Percentiles rank a stretch among this genome's conserved stretches.
Evolutionary conservation across 64 coral and sea anemone genomes (phyloP).

Genomic region (Orbicella faveolata): DNA sequence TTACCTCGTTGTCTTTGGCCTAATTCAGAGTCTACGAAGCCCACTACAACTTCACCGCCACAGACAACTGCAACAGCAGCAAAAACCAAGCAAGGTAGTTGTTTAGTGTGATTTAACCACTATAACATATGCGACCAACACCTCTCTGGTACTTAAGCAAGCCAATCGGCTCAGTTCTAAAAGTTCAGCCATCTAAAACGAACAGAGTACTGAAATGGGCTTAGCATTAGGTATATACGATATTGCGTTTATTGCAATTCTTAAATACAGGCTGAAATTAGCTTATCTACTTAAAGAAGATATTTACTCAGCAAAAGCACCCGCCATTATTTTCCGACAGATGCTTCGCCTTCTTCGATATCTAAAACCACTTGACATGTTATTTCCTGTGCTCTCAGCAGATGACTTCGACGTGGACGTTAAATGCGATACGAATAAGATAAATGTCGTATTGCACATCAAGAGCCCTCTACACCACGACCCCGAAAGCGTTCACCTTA

Average conservation of each 20-base stretch:
- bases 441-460: slow-evolving; percentile 37
- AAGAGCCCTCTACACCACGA: slow-evolving; percentile 27
- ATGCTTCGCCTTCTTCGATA: neutral
- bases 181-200: too few species aligned
- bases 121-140: too few species aligned
- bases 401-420: slow-evolving; percentile 5
- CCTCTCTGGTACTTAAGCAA: too few species aligned
- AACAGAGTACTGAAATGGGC: too few species aligned
- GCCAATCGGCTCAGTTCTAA: too few species aligned
- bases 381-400: neutral
- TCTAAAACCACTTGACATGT: neutral
- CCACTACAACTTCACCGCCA: neutral
- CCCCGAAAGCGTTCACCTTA: slow-evolving; percentile 43
- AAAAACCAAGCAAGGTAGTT: neutral
- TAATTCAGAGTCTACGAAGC: neutral
- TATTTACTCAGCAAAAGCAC: too few species aligned
- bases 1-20: too few species aligned
- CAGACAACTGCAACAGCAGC: too few species aligned
- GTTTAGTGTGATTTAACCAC: neutral
- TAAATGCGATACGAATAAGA: neutral
- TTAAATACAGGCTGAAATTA: too few species aligned
- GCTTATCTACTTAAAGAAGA: too few species aligned
- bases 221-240: too few species aligned
- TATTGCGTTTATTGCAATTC: too few species aligned
- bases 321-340: neutral